Conservation (phyloP, 2,113 vertebrate species). For the Eurystomus gularis region DNA sequence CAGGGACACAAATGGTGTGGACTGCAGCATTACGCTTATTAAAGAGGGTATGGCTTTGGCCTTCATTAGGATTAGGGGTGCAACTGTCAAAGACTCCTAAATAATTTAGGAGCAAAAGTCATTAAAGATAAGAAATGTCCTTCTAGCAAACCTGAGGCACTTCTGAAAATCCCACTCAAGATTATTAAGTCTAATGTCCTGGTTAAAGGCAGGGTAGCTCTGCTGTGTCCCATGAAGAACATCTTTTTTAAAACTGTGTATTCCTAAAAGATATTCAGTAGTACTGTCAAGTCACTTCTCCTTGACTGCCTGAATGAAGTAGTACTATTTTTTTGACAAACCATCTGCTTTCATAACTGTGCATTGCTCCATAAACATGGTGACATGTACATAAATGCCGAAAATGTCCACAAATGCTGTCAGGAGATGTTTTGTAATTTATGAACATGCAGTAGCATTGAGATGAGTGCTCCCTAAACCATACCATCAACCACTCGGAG, state of each 20-base stretch:
- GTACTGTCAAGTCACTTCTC: background rate
- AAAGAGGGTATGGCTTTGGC: background rate
- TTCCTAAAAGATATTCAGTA: background rate
- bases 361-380: background rate
- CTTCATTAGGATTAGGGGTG: background rate
- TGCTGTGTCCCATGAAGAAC: background rate
- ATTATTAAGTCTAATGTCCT: background rate
- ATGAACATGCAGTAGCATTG: fast-evolving
- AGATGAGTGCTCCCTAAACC: background rate
- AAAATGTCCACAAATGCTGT: background rate
- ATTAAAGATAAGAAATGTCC: background rate
- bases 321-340: background rate
- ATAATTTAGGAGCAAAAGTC: background rate
- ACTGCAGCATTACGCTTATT: background rate
- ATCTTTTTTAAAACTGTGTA: background rate
- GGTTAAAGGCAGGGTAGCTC: background rate
- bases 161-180: background rate
- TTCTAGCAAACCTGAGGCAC: background rate
- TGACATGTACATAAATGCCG: background rate
- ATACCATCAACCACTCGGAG: background rate
- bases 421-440: background rate
- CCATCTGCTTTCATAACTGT: background rate
- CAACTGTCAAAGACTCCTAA: conserved; percentile 1
- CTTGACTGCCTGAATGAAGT: background rate
- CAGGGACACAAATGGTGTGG: background rate